Base-by-base conservation (phyloP, 2,113 vertebrate species). In the Speoplatyrhinus poulsoni region DNA sequence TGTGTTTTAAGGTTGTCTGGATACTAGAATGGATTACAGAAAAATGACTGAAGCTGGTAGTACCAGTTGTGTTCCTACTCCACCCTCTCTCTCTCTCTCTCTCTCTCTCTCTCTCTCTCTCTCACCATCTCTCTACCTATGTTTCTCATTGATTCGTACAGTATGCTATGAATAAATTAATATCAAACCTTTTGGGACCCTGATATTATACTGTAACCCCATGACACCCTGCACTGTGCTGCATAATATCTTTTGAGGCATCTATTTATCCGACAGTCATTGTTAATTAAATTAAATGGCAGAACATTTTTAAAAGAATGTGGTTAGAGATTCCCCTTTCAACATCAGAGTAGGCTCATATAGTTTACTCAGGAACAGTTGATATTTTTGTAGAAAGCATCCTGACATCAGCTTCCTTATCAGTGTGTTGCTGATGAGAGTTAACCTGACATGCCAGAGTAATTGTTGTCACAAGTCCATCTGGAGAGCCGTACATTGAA, bases 341-440 rank as follows among this genome's bases (percentile, higher is more conserved):
- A 7, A 41, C 36, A 41, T 41, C 36, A 41, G 36, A 41, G 36
- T 41, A 41, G 7, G 36, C 26, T 26, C 2, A 26, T 26, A 26
- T 41, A 41, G 36, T 41, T 41, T 41, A 41, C 36, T 41, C 3
- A 41, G 2, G 26, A 26, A 41, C 5, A 8, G 36, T 41, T 41
- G 4, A 41, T 7, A 41, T 41, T 41, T 41, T 5, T 8, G 4
- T 41, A 41, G 36, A 41, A 41, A 41, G 7, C 36, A 41, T 41
- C 36, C 36, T 41, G 36, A 41, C 36, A 41, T 41, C 36, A 5
- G 7, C 36, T 5, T 46, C 47, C 53, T 76, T 16, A 77, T 80
- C 74, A 70, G 46, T 58, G 65, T 75, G 60, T 61, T 70, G 61
- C 72, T 65, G 68, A 59, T 56, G 36, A 41, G 26, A 26, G 26